Evolutionary conservation across 2,113 vertebrate genomes (phyloP).

Genomic region (Tragelaphus imberbis): DNA sequence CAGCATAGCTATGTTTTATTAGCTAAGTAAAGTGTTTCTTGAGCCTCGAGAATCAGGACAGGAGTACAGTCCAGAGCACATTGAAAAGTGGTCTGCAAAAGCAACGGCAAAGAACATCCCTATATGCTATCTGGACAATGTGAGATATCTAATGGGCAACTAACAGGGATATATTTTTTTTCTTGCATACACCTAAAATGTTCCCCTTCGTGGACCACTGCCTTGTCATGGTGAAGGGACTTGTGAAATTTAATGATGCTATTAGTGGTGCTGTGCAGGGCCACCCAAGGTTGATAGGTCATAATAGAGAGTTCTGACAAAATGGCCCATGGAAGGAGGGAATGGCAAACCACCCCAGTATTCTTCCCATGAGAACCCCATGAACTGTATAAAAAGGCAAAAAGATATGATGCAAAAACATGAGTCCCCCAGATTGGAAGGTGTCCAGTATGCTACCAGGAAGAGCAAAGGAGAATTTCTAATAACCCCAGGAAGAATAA

Average conservation of each 20-base stretch:
- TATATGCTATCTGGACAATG: not conserved
- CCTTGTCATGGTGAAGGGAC: not conserved
- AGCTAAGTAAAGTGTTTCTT: not conserved
- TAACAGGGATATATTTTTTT: not conserved
- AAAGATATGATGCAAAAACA: not conserved
- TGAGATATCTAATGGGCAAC: fast-evolving
- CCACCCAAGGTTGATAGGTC: not conserved
- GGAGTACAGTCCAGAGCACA: not conserved
- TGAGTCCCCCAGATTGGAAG: not conserved
- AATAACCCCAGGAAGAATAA: not conserved
- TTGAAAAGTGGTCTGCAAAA: not conserved
- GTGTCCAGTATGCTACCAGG: not conserved
- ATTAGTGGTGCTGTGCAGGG: not conserved
- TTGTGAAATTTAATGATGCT: not conserved
- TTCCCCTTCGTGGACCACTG: not conserved
- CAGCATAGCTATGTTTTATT: not conserved
- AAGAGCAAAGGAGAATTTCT: not conserved
- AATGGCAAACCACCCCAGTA: not conserved
- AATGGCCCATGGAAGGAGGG: not conserved
- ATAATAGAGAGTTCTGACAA: not conserved
- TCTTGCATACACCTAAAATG: not conserved
- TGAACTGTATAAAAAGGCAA: not conserved
- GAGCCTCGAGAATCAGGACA: not conserved
- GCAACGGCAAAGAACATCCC: not conserved
- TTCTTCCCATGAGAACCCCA: not conserved